Conservation (phyloP, 1,140 invertebrate genomes). For the Micrasema minimum region DNA sequence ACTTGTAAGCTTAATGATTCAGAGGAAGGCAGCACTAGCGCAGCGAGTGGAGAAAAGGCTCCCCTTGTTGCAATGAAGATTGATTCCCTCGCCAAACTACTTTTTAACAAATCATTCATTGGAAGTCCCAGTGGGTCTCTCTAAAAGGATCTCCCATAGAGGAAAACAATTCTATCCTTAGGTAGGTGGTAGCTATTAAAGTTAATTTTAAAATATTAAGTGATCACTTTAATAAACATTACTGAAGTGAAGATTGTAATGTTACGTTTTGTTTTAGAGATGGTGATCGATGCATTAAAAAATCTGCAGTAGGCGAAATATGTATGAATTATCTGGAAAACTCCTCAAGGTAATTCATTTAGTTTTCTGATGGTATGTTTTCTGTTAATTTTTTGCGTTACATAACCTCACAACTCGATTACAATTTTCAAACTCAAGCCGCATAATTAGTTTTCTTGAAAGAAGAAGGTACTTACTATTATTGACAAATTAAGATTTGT, state of each 20-base stretch:
- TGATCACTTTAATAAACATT: background rate
- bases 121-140: constrained; percentile 58
- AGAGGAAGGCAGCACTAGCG: constrained; percentile 55
- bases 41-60: constrained; percentile 61
- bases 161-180: constrained; percentile 41
- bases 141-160: constrained; percentile 62
- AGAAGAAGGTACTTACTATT: no score
- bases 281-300: constrained; percentile 44
- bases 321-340: constrained; percentile 48
- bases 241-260: background rate
- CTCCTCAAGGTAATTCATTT: constrained; percentile 40
- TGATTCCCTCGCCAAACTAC: constrained; percentile 72
- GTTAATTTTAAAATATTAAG: background rate
- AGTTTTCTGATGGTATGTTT: no score
- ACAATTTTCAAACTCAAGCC: no score
- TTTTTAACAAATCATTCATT: constrained; percentile 70
- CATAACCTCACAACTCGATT: no score
- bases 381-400: background rate
- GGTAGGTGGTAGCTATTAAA: constrained; percentile 32
- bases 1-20: constrained; percentile 3
- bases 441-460: no score
- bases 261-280: constrained; percentile 32
- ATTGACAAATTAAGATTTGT: no score
- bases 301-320: constrained; percentile 41
- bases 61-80: constrained; percentile 70